Percentiles rank a stretch among this genome's conserved stretches.
phyloP scores from a whole-genome alignment of 2,888 invertebrate genomes.

The Tetheella fluctuosa region DNA sequence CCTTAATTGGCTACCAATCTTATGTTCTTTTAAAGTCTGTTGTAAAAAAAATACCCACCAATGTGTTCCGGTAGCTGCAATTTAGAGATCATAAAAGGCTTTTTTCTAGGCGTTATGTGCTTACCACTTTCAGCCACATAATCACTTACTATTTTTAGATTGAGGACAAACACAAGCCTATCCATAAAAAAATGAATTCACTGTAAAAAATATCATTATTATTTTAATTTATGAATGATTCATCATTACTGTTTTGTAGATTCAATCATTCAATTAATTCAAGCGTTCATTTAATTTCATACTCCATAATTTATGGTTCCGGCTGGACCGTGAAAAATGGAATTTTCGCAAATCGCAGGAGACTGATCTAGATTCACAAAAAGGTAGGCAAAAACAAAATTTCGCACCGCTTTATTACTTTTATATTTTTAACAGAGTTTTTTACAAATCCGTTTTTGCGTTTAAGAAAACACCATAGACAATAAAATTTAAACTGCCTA shows the following conservation, averaged over 20 bases:
- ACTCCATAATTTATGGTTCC: not conserved
- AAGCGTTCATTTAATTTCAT: not conserved
- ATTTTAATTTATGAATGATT: not conserved
- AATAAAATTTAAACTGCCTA: constrained; percentile 5
- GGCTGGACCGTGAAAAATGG: not conserved
- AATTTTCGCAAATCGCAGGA: not conserved
- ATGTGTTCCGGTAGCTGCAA: too few relatives aligned
- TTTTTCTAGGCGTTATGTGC: too few relatives aligned
- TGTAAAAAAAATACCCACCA: too few relatives aligned
- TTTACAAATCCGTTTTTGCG: not conserved
- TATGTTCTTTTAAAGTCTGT: too few relatives aligned
- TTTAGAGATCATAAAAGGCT: too few relatives aligned
- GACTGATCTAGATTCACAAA: constrained; percentile 1
- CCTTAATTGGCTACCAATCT: too few relatives aligned
- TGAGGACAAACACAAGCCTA: too few relatives aligned
- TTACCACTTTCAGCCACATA: too few relatives aligned
- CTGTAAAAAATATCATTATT: not conserved
- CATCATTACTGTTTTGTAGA: not conserved
- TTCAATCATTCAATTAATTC: not conserved
- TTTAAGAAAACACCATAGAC: not conserved
- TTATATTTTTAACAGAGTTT: not conserved
- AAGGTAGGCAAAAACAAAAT: not conserved
- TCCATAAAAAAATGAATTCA: too few relatives aligned
- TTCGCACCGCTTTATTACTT: not conserved
- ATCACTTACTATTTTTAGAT: too few relatives aligned